Percentiles rank a stretch among this genome's conserved stretches.
Evolutionary conservation across 2,797 vertebrate species (phyloP).

Genomic region (Artibeus jamaicensis): DNA sequence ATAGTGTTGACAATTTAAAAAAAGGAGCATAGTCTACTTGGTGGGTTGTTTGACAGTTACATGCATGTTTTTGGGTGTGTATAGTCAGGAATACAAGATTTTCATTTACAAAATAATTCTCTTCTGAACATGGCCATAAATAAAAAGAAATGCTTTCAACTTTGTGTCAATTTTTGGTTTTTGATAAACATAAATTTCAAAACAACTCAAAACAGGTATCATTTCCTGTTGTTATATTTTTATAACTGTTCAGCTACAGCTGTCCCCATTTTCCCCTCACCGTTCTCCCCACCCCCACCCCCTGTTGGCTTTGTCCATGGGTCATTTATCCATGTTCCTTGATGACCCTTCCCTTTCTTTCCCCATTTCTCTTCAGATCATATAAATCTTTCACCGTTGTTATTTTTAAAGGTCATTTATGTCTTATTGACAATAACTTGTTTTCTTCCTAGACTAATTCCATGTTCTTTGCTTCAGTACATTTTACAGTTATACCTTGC

Average conservation of each 20-base stretch:
- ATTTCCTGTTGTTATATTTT: neutral
- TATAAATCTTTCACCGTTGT: neutral
- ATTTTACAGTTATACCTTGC: neutral
- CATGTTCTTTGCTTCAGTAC: neutral
- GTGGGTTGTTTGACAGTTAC: too few relatives aligned
- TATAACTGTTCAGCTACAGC: too few relatives aligned
- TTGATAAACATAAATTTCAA: neutral
- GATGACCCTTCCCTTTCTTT: too few relatives aligned
- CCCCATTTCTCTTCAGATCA: too few relatives aligned
- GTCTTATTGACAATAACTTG: conserved; percentile 26
- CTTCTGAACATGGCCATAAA: neutral
- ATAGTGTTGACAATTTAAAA: neutral
- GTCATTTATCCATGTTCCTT: too few relatives aligned
- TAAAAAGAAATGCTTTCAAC: neutral
- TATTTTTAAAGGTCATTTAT: conserved; percentile 23
- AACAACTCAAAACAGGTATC: neutral
- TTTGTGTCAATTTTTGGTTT: neutral
- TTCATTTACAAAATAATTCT: neutral
- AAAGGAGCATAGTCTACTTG: neutral
- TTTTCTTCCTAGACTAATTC: neutral
- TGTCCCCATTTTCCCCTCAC: too few relatives aligned
- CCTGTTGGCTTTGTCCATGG: too few relatives aligned
- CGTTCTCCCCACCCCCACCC: too few relatives aligned
- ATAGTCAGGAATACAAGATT: neutral
- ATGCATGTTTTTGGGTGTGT: neutral